Conservation (phyloP, 1,140 invertebrate genomes). For the Drosophila subobscura region DNA sequence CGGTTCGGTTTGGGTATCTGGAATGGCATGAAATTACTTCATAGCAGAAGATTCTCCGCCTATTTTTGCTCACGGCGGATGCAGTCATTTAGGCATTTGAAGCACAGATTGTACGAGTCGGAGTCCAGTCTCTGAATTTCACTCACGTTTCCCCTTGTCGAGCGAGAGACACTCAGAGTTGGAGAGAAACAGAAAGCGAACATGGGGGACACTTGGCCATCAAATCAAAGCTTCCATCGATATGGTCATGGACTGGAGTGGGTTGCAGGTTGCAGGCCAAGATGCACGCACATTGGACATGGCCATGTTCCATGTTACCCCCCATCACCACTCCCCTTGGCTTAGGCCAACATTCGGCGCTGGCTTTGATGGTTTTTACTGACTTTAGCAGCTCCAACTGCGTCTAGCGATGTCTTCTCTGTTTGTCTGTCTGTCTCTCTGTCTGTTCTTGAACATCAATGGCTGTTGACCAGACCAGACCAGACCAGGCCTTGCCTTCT, state of each 20-base stretch:
- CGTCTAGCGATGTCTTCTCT: conserved; percentile 28
- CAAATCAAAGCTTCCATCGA: conserved; percentile 55
- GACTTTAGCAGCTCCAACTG: conserved; percentile 20
- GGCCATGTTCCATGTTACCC: conserved; percentile 51
- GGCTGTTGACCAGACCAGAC: conserved; percentile 31
- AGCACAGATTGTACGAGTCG: conserved; percentile 18
- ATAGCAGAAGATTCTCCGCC: conserved; percentile 51
- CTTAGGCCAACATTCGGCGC: conserved; percentile 69
- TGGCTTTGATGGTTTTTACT: conserved; percentile 71
- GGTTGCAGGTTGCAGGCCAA: conserved; percentile 40
- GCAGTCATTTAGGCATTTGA: conserved; percentile 65
- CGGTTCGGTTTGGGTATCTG: conserved; percentile 28
- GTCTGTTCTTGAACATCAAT: conserved; percentile 71
- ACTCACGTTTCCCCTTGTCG: conserved; percentile 45
- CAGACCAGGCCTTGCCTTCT: conserved; percentile 16
- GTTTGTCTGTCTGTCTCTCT: conserved; percentile 18
- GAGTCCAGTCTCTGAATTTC: conserved; percentile 29
- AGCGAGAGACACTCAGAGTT: not conserved
- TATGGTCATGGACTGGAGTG: conserved; percentile 31
- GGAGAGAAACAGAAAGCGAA: conserved; percentile 46
- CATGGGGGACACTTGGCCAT: conserved; percentile 50
- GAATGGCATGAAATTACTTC: conserved; percentile 71
- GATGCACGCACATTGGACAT: conserved; percentile 53
- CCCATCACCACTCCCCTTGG: not conserved
- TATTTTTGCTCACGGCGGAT: conserved; percentile 55